Evolutionary conservation across 1,140 invertebrate species (phyloP).

Genomic region (Drosophila obscura): DNA sequence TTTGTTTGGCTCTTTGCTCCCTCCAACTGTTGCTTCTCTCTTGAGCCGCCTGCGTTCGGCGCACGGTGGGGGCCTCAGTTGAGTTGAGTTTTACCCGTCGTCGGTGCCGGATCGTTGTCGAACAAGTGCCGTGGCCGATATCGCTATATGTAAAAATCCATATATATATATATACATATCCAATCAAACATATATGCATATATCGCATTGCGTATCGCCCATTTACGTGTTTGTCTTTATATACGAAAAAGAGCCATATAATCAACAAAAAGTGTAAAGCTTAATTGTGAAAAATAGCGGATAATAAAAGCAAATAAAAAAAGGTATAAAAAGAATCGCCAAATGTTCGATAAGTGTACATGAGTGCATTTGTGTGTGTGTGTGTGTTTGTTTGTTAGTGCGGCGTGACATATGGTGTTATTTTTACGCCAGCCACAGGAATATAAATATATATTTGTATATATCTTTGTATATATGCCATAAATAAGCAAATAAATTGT

Average conservation of each 20-base stretch:
- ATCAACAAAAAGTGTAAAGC: constrained; percentile 40
- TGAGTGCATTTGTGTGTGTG: constrained; percentile 42
- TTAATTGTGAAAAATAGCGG: constrained; percentile 56
- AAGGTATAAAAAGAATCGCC: constrained; percentile 22
- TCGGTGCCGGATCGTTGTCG: constrained; percentile 69
- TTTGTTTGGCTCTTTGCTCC: constrained; percentile 27
- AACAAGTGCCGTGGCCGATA: constrained; percentile 67
- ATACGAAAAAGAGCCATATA: constrained; percentile 66
- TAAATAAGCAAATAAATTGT: constrained; percentile 63
- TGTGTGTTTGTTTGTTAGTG: constrained; percentile 34
- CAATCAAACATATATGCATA: constrained; percentile 21
- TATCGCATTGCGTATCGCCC: constrained; percentile 30
- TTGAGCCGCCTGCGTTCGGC: constrained; percentile 52
- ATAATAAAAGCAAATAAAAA: constrained; percentile 28
- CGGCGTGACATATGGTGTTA: constrained; percentile 74
- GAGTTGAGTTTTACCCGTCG: constrained; percentile 73
- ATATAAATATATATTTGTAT: not conserved
- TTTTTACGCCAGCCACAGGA: constrained; percentile 50
- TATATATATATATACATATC: constrained; percentile 49
- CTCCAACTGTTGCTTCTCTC: constrained; percentile 6
- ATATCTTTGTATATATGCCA: constrained; percentile 16
- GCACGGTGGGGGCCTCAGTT: constrained; percentile 31
- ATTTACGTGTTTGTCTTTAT: constrained; percentile 66
- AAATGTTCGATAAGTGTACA: constrained; percentile 1
- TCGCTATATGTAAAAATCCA: constrained; percentile 33